These are phyloP conservation scores for Gephyroberyx darwinii DNA, from an alignment of 2,797 vertebrate species.

Conservation along the genomic window DNA sequence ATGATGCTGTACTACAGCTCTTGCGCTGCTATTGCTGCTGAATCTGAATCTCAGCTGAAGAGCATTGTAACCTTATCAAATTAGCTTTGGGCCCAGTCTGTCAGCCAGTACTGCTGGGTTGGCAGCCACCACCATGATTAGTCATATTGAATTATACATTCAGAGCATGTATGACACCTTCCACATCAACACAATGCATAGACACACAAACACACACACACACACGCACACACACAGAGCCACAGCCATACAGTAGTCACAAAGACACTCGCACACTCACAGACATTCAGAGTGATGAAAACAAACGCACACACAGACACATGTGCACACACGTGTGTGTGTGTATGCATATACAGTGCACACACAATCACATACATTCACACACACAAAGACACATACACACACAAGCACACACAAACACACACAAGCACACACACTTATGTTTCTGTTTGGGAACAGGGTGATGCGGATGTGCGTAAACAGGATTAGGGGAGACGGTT, in stretches of 20 bases:
- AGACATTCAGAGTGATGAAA: constrained; percentile 43
- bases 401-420: constrained; percentile 30
- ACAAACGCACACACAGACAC: constrained; percentile 29
- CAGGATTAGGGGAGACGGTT: constrained; percentile 84
- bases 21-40: constrained; percentile 47
- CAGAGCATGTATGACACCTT: constrained; percentile 79
- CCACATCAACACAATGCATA: constrained; percentile 73
- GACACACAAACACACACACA: constrained; percentile 29
- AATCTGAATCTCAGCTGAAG: constrained; percentile 71
- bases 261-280: constrained; percentile 56
- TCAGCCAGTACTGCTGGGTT: constrained; percentile 77
- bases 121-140: constrained; percentile 83
- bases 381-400: constrained; percentile 25
- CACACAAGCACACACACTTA: constrained; percentile 48
- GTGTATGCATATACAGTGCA: constrained; percentile 20
- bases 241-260: constrained; percentile 54
- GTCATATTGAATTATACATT: constrained; percentile 87
- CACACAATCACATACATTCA: constrained; percentile 32
- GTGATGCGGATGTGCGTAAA: constrained; percentile 83
- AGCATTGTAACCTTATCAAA: constrained; percentile 84
- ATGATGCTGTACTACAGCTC: constrained; percentile 34
- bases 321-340: constrained; percentile 38
- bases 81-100: constrained; percentile 82
- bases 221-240: constrained; percentile 9
- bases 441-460: constrained; percentile 79